Conservation (phyloP, 92 coral and sea anemone species). For the Phenganax stokvisi region DNA sequence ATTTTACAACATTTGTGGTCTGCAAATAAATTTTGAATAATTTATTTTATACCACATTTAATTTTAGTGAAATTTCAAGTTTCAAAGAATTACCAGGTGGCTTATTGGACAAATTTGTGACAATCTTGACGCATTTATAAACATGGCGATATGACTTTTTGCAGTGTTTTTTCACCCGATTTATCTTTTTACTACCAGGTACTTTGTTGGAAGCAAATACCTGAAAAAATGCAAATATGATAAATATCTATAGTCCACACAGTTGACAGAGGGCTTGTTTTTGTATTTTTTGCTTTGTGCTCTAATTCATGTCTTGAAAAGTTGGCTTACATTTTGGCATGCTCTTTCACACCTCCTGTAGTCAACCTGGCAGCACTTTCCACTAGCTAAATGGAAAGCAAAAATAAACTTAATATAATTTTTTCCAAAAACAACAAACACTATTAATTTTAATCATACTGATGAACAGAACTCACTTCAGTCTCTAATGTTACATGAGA, state of each 20-base stretch:
- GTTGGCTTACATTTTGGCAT: conserved; percentile 79
- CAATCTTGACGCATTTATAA: conserved; percentile 53
- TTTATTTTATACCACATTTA: too few species aligned
- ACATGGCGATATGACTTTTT: conserved; percentile 40
- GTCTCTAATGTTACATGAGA: too few species aligned
- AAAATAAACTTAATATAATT: background rate
- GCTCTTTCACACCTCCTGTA: conserved; percentile 53
- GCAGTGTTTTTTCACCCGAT: conserved; percentile 48
- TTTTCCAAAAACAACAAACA: too few species aligned
- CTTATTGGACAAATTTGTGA: conserved; percentile 7
- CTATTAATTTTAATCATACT: too few species aligned
- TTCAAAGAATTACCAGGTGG: background rate
- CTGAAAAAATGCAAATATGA: conserved; percentile 36
- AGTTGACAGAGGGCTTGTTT: background rate
- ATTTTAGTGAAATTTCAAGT: too few species aligned
- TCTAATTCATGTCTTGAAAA: background rate
- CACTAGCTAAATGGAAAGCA: conserved; percentile 51
- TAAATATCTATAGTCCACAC: background rate
- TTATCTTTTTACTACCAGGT: conserved; percentile 35
- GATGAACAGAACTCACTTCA: too few species aligned
- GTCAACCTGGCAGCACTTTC: conserved; percentile 61
- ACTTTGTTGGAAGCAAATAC: conserved; percentile 67
- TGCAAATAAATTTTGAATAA: conserved; percentile 15
- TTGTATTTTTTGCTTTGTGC: background rate
- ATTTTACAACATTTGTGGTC: conserved; percentile 52